phyloP scores from a whole-genome alignment of 1,140 invertebrate genomes.

The Lasioglossum baleicum region DNA sequence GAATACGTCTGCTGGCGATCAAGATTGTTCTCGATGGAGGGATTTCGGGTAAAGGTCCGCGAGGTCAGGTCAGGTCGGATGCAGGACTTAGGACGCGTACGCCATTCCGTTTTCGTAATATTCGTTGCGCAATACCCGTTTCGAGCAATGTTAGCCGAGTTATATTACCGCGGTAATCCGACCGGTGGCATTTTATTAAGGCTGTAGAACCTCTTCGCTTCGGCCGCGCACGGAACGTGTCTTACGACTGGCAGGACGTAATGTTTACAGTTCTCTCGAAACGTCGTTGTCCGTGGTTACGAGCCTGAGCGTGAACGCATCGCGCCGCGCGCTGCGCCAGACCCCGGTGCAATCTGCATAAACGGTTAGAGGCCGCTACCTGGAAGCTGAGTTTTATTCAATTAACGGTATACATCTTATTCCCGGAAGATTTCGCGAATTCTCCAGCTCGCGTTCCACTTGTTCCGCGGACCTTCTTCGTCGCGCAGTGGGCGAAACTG shows the following conservation, averaged over 20 bases:
- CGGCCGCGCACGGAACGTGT: slow-evolving; percentile 30
- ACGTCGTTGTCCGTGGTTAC: slow-evolving; percentile 31
- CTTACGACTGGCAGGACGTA: slow-evolving; percentile 42
- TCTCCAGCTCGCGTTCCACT: neutral
- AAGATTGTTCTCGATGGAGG: too few relatives aligned
- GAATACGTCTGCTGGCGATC: too few relatives aligned
- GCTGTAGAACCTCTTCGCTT: slow-evolving; percentile 32
- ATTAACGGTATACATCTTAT: slow-evolving; percentile 49
- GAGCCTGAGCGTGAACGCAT: neutral
- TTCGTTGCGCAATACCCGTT: slow-evolving; percentile 31
- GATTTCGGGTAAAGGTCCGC: neutral
- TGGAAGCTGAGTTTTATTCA: slow-evolving; percentile 45
- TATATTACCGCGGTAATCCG: slow-evolving; percentile 41
- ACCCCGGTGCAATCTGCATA: slow-evolving; percentile 42
- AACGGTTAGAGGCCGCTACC: slow-evolving; percentile 30
- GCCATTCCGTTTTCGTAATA: slow-evolving; percentile 31
- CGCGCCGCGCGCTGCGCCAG: neutral
- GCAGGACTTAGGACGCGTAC: too few relatives aligned
- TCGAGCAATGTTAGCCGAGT: slow-evolving; percentile 48
- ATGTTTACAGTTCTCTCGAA: slow-evolving; percentile 55
- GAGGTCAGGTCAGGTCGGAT: neutral
- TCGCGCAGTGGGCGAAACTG: too few relatives aligned
- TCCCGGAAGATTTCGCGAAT: slow-evolving; percentile 9
- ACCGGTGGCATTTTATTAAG: slow-evolving; percentile 53
- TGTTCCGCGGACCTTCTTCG: neutral